Conservation (phyloP, 2,797 vertebrate species). For the Allobates femoralis region DNA sequence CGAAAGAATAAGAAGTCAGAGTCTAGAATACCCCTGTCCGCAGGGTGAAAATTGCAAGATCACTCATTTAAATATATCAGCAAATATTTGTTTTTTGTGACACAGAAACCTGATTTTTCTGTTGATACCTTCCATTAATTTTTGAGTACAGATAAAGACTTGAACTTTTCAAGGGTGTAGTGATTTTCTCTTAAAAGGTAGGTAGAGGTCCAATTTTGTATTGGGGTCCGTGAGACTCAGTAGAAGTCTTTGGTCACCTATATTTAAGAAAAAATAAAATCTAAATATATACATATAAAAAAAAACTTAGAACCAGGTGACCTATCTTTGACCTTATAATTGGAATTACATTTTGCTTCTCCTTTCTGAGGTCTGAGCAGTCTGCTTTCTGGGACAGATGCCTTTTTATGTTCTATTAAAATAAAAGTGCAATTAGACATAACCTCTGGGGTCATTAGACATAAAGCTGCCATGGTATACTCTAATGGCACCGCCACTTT, state of each 20-base stretch:
- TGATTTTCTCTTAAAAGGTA: too few species aligned
- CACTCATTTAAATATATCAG: too few species aligned
- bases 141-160: too few species aligned
- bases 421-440: constrained; percentile 56
- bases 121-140: too few species aligned
- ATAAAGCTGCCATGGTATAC: constrained; percentile 54
- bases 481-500: constrained; percentile 52
- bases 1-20: too few species aligned
- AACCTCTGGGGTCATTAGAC: constrained; percentile 58
- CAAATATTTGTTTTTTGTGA: too few species aligned
- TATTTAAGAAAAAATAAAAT: background rate
- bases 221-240: background rate
- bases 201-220: background rate
- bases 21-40: too few species aligned
- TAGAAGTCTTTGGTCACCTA: background rate
- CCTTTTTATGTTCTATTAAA: constrained; percentile 54
- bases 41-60: too few species aligned
- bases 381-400: constrained; percentile 50
- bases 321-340: constrained; percentile 55
- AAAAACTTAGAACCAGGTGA: constrained; percentile 7
- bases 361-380: constrained; percentile 30
- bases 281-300: background rate
- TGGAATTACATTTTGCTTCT: constrained; percentile 45
- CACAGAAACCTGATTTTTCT: too few species aligned
- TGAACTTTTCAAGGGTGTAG: too few species aligned